These are phyloP conservation scores for Drosophila siamana DNA, from an alignment of 2,888 invertebrate species.

Conservation along the genomic window DNA sequence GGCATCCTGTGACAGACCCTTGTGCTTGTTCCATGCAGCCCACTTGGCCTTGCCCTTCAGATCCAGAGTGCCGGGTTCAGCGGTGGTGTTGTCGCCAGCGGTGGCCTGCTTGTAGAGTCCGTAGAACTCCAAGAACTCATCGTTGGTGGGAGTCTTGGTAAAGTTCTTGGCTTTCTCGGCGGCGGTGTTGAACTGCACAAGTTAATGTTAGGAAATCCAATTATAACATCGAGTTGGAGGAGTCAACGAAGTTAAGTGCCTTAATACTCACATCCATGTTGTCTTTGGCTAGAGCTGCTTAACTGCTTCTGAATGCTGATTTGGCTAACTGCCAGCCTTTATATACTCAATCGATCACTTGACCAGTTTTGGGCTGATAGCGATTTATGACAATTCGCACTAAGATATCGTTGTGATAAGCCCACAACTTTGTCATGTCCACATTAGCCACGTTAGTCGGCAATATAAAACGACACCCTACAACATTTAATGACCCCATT, in stretches of 20 bases:
- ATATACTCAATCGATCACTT: slow-evolving; percentile 30
- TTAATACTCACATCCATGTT: slow-evolving; percentile 68
- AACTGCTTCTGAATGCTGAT: slow-evolving; percentile 44
- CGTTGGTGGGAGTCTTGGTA: slow-evolving; percentile 91
- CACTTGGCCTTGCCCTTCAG: slow-evolving; percentile 97
- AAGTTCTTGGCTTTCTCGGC: slow-evolving; percentile 91
- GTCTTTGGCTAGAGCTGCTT: slow-evolving; percentile 37
- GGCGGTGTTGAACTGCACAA: slow-evolving; percentile 89
- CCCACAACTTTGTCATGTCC: slow-evolving; percentile 25
- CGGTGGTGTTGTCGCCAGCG: slow-evolving; percentile 92
- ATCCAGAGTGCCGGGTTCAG: slow-evolving; percentile 94
- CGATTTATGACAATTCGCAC: slow-evolving; percentile 35
- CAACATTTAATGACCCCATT: slow-evolving; percentile 36
- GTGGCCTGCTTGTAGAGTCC: slow-evolving; percentile 94
- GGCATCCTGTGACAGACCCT: slow-evolving; percentile 91
- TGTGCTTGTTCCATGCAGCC: slow-evolving; percentile 95
- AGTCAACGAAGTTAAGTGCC: background rate
- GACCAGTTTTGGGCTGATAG: slow-evolving; percentile 31
- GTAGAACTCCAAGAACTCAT: slow-evolving; percentile 93
- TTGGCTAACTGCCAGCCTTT: slow-evolving; percentile 20
- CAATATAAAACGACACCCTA: slow-evolving; percentile 26
- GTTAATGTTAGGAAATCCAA: background rate
- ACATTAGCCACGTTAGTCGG: slow-evolving; percentile 19
- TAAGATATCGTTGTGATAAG: slow-evolving; percentile 56
- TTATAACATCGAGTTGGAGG: slow-evolving; percentile 1